Base-by-base conservation (phyloP, 2,888 invertebrate species). In the Tenthredo notha region DNA sequence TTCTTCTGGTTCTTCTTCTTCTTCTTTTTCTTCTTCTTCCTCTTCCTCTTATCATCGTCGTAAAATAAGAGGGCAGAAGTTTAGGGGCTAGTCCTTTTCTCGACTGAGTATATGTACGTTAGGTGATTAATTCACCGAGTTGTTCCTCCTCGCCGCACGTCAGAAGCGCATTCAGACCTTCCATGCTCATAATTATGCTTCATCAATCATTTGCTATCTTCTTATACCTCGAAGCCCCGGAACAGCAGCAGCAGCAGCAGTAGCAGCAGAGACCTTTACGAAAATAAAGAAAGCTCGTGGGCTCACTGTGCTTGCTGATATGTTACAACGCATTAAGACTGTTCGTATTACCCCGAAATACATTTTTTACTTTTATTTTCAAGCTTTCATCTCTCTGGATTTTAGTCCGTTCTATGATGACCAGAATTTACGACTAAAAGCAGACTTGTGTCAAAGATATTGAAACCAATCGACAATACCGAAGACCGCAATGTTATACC, bases 171-270 rank as follows among this genome's bases (percentile, higher is more conserved):
- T 83, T 83, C 67, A 67, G 15, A 43, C 67, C 25, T 83, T 40
- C 54, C 83, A 25, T 50, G 47, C 10, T 83, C 70, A 50, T 83
- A 83, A 83, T 83, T 83, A 83, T 47, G 65, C 83, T 70, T n/a
- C 83, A 83, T 83, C 83, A 83, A 83, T 83, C 83, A 83, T 50
- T 18, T 25, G n/a, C 54, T 74, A 40, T 80, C 80, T 58, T 61
- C 61, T 58, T 61, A 40, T 47, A 21, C 12, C 43, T 9, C 43
- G 0, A 29, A 54, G 18, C 15, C 29, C 47, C 12, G 4, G 15
- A 47, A 4, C 47, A 47, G 12, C 47, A 15, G 15, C 47, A 47
- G 12, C 47, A 15, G 43, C 43, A 43, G 9, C 43, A 10, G 43
- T 12, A 2, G 33, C 4, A 33, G 47, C 54, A n/a, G 6, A 15